These are phyloP conservation scores for Drosophila paranaensis DNA, from an alignment of 2,888 invertebrate genomes.

Conservation along the genomic window DNA sequence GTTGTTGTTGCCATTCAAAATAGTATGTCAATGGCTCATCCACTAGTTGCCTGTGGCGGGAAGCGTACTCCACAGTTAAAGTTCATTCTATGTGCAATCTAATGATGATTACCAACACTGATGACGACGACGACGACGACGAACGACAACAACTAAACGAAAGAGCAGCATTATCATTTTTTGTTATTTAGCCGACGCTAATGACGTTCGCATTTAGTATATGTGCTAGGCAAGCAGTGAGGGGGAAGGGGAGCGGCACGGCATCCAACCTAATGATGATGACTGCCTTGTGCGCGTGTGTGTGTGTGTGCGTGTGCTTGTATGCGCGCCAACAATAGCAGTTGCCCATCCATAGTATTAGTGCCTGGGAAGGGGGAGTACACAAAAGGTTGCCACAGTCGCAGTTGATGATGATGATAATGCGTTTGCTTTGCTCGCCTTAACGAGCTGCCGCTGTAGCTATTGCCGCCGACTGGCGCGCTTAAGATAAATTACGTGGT, in stretches of 20 bases:
- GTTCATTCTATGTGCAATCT: constrained; percentile 64
- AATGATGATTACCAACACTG: constrained; percentile 80
- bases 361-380: constrained; percentile 16
- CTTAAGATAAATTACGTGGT: constrained; percentile 73
- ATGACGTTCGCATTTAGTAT: constrained; percentile 79
- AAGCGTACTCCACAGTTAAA: constrained; percentile 17
- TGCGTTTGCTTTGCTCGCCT: constrained; percentile 71
- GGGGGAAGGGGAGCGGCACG: constrained; percentile 29
- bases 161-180: constrained; percentile 78
- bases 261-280: constrained; percentile 81
- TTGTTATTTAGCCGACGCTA: constrained; percentile 78
- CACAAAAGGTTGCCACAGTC: constrained; percentile 42
- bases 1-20: constrained; percentile 12
- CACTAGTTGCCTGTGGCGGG: constrained; percentile 26
- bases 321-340: constrained; percentile 62
- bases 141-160: constrained; percentile 40
- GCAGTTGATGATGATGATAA: constrained; percentile 76
- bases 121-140: constrained; percentile 54
- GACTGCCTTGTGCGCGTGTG: constrained; percentile 68
- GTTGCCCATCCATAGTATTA: constrained; percentile 51
- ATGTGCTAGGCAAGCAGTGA: constrained; percentile 14
- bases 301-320: constrained; percentile 31
- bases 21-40: constrained; percentile 21
- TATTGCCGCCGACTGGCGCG: constrained; percentile 49
- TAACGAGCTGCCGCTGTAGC: constrained; percentile 63